Evolutionary conservation across 2,888 invertebrate genomes (phyloP).

Genomic region (Alloplasta piceator): DNA sequence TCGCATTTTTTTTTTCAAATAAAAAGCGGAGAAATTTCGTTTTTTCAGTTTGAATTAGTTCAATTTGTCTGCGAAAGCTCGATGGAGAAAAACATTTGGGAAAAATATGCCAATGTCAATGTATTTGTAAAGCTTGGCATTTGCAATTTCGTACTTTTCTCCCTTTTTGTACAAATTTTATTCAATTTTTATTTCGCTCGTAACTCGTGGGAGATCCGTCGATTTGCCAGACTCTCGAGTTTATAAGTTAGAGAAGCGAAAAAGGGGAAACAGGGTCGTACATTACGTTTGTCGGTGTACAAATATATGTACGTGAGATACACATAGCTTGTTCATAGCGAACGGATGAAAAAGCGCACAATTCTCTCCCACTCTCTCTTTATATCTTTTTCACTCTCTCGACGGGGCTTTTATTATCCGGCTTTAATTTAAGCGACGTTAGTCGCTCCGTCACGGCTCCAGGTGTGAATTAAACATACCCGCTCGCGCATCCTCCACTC

Average conservation of each 20-base stretch:
- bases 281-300: conserved; percentile 48
- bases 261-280: conserved; percentile 56
- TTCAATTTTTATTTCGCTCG: background rate
- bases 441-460: conserved; percentile 80
- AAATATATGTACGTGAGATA: conserved; percentile 23
- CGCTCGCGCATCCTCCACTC: conserved; percentile 67
- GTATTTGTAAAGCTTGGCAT: background rate
- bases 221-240: conserved; percentile 39
- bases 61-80: no score
- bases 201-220: conserved; percentile 20
- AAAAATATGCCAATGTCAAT: no score
- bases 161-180: conserved; percentile 7
- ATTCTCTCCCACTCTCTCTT: conserved; percentile 18
- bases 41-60: no score
- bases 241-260: conserved; percentile 34
- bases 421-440: conserved; percentile 82
- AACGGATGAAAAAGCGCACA: conserved; percentile 57
- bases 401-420: conserved; percentile 81
- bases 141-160: background rate
- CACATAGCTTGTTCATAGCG: conserved; percentile 33
- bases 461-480: conserved; percentile 81
- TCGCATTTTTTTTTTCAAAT: no score
- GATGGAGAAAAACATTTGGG: no score
- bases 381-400: conserved; percentile 47
- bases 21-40: no score